These are phyloP conservation scores for Gadopsis bispinosus DNA, from an alignment of 2,797 vertebrate genomes.

Conservation along the genomic window DNA sequence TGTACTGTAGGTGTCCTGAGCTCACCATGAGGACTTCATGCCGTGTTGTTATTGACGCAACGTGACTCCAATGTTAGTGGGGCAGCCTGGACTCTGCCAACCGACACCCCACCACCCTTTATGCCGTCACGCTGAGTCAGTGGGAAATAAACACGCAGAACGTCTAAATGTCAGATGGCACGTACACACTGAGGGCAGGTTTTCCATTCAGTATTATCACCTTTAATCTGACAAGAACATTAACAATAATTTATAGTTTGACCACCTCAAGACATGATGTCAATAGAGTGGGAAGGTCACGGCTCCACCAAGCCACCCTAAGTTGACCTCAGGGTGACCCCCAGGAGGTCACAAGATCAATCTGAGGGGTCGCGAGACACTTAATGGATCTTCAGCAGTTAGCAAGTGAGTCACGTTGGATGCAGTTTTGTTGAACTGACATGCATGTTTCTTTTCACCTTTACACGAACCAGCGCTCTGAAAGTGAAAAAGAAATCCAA, in stretches of 20 bases:
- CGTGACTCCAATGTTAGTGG: constrained; percentile 88
- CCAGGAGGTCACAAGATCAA: neutral
- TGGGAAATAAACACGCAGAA: constrained; percentile 19
- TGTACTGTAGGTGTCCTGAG: constrained; percentile 37
- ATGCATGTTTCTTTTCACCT: neutral
- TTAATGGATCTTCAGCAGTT: neutral
- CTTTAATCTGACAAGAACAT: neutral
- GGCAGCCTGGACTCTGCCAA: constrained; percentile 29
- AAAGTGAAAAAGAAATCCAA: neutral
- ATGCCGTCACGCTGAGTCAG: constrained; percentile 48
- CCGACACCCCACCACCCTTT: constrained; percentile 13
- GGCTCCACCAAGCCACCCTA: neutral
- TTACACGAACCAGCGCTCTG: neutral
- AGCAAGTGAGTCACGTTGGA: neutral
- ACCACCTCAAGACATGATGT: neutral
- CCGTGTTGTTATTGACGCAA: constrained; percentile 73
- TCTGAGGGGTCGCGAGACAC: neutral
- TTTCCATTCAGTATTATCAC: neutral
- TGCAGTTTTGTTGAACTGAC: neutral
- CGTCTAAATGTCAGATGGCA: constrained; percentile 58
- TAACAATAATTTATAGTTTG: neutral
- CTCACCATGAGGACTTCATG: constrained; percentile 59
- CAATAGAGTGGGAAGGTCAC: neutral
- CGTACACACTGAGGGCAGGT: neutral
- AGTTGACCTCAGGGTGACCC: neutral